Conservation (phyloP, 2,797 vertebrate genomes). For the Galago senegalensis region DNA sequence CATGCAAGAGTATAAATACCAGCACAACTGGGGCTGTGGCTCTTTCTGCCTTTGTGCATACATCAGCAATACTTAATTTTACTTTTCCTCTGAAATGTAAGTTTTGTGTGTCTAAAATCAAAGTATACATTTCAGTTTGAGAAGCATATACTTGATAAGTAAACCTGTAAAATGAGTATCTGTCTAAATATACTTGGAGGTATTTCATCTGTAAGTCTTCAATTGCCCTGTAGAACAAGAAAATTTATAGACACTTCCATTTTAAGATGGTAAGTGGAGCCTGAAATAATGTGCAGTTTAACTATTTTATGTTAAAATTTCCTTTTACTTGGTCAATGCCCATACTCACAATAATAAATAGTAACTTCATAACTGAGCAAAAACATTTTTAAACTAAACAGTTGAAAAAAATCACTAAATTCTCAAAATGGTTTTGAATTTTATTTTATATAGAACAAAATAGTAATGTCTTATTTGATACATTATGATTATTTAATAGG, state of each 20-base stretch:
- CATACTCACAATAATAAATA: slow-evolving; percentile 14
- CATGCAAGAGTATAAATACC: slow-evolving; percentile 54
- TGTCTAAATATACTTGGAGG: background rate
- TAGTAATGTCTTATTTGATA: background rate
- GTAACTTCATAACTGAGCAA: background rate
- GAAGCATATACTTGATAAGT: background rate
- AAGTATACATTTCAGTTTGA: background rate
- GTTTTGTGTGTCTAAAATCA: slow-evolving; percentile 5
- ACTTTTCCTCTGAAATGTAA: slow-evolving; percentile 10
- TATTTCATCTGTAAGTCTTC: slow-evolving; percentile 17
- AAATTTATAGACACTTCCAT: background rate
- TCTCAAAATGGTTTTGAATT: background rate
- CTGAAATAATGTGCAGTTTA: background rate
- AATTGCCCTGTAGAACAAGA: background rate
- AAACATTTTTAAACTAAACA: background rate
- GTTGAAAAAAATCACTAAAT: background rate
- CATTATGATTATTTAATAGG: background rate
- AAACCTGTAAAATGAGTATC: background rate
- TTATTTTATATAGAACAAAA: background rate
- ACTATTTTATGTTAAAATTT: background rate
- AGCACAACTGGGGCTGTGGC: background rate
- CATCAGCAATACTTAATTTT: background rate
- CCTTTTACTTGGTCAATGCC: slow-evolving; percentile 9
- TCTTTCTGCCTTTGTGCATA: background rate
- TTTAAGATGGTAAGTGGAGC: background rate